Evolutionary conservation across 2,888 invertebrate genomes (phyloP).

Genomic region (Machimus atricapillus): DNA sequence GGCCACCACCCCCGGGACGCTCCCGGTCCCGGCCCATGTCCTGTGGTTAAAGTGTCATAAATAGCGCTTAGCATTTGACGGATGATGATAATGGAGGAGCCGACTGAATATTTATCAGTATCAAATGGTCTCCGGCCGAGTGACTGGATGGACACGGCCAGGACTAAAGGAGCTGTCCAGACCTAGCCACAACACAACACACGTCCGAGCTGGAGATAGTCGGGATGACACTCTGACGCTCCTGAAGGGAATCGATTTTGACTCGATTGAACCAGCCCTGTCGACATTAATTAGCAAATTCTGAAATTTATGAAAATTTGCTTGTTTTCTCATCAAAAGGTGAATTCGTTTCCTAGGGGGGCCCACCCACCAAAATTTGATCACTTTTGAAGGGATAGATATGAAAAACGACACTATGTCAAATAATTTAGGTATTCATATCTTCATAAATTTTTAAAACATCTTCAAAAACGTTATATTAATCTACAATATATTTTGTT

Average conservation of each 20-base stretch:
- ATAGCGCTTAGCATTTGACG: constrained; percentile 40
- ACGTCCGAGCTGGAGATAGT: not conserved
- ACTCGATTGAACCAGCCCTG: not conserved
- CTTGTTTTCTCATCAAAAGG: not conserved
- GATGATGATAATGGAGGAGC: constrained; percentile 35
- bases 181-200: not conserved
- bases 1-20: not conserved
- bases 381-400: no score
- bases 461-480: no score
- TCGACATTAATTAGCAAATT: not conserved
- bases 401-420: no score
- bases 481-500: no score
- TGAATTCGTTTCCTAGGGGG: not conserved
- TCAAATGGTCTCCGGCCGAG: not conserved
- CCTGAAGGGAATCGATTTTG: not conserved
- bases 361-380: no score
- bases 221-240: not conserved
- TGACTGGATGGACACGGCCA: not conserved
- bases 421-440: no score
- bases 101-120: constrained; percentile 38
- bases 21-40: not conserved
- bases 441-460: no score
- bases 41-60: constrained; percentile 38
- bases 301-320: not conserved
- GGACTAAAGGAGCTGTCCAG: not conserved